Base-by-base conservation (phyloP, 2,888 invertebrate genomes). In the Blastobasis lacticolella region DNA sequence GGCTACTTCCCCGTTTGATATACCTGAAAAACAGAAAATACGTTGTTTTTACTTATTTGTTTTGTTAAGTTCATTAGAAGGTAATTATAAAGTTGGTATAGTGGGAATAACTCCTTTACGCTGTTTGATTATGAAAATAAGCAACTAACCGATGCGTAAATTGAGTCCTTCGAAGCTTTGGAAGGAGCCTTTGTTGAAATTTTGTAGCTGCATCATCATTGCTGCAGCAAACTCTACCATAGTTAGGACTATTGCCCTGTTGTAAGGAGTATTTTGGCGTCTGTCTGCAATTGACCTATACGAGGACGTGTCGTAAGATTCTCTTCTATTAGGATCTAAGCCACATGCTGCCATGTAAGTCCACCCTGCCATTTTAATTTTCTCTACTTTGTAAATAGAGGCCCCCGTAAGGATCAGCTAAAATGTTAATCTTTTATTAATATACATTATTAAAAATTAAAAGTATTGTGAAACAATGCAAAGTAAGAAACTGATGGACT, bases 341-440 rank as follows among this genome's bases (percentile, higher is more conserved):
- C 98, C 98, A 67, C 96, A 96, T 1, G 97, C 98, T 2, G 97
- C 98, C 98, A 98, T 98, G 68, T 98, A 98, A 0, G 98, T 98
- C 90, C 96, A 96, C 54, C 97, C 97, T 47, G 97, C 97, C 51
- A 98, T 94, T 88, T 98, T 98, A 41, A 98, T 98, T 83, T 98
- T 98, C 78, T 99, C 98, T 6, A 99, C 94, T 64, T 93, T 91
- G 54, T 91, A 83, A 6, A 91, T 92, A 49, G 92, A 86, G 0
- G 88, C 67, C 46, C 90, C 90, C 4, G 88, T 83, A 45, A 92
- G 90, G 5, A 96, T 83, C 52, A 96, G 75, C 91, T 93, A 73
- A 55, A 74, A 75, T 42, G 40, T 40, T 40, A 40, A 9, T 4
- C 40, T 3, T 6, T 40, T 40, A 9, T 40, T 8, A 4, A 40